These are phyloP conservation scores for Luidia sarsii DNA, from an alignment of 53 echinoderm and acorn worm genomes.

Conservation along the genomic window DNA sequence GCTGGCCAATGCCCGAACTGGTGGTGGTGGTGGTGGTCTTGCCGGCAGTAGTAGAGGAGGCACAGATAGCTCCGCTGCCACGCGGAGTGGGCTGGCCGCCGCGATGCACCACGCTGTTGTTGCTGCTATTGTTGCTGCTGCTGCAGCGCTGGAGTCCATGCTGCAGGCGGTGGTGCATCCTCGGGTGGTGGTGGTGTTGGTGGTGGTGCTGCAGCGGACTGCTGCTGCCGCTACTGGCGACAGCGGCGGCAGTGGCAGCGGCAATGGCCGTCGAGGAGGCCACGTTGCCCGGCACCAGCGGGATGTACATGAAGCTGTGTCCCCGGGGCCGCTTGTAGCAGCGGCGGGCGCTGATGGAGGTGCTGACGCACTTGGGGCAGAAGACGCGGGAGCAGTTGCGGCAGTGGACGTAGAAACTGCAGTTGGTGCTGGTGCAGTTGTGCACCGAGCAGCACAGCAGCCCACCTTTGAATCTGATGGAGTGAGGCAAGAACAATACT, in stretches of 20 bases:
- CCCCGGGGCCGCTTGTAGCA: slow-evolving; percentile 89
- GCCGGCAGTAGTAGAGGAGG: too few species aligned
- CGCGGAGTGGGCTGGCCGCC: too few species aligned
- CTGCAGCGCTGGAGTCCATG: slow-evolving; percentile 31
- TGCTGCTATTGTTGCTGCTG: too few species aligned
- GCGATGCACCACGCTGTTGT: too few species aligned
- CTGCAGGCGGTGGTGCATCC: slow-evolving; percentile 20
- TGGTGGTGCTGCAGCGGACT: slow-evolving; percentile 48
- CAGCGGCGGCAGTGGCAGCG: too few species aligned
- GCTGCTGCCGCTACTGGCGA: slow-evolving; percentile 28
- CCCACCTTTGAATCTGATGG: slow-evolving; percentile 38
- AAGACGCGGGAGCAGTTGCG: slow-evolving; percentile 77
- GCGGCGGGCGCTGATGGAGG: slow-evolving; percentile 75
- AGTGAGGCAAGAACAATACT: not conserved
- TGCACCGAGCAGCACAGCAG: slow-evolving; percentile 78
- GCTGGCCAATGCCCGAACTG: too few species aligned
- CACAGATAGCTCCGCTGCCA: too few species aligned
- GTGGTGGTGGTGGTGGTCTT: too few species aligned
- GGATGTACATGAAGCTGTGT: slow-evolving; percentile 74
- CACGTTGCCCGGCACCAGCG: not conserved
- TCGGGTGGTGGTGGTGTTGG: not conserved
- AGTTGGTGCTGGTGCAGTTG: slow-evolving; percentile 68
- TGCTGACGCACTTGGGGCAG: slow-evolving; percentile 74
- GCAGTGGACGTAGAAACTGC: slow-evolving; percentile 66
- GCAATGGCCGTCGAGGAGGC: slow-evolving; percentile 26